phyloP scores from a whole-genome alignment of 2,113 vertebrate genomes.

The Sakesphorus luctuosus region DNA sequence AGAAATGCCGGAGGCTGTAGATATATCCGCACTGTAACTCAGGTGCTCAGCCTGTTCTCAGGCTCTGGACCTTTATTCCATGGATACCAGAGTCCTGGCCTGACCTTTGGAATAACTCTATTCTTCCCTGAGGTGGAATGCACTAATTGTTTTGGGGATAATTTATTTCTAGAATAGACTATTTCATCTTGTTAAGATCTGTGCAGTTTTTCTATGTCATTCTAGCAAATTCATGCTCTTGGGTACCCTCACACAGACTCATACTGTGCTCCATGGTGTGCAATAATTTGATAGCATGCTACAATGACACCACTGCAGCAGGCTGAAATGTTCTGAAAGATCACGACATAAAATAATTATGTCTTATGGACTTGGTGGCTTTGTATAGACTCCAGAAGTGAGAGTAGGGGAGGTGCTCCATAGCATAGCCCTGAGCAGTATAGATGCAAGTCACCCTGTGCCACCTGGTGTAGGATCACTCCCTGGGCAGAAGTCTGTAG shows the following conservation, averaged over 20 bases:
- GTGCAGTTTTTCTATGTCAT: background rate
- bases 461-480: background rate
- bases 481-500: background rate
- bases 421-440: background rate
- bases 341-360: background rate
- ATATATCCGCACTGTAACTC: background rate
- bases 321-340: background rate
- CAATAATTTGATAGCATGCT: background rate
- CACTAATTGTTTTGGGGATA: background rate
- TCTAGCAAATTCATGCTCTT: background rate
- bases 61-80: background rate
- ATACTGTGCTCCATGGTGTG: background rate
- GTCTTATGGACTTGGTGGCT: fast-evolving
- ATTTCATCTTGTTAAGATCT: background rate
- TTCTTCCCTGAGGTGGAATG: background rate
- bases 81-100: background rate
- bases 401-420: background rate
- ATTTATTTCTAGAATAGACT: background rate
- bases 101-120: background rate
- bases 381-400: background rate
- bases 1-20: background rate
- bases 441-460: fast-evolving
- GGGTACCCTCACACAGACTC: background rate
- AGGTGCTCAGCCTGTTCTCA: background rate
- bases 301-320: background rate